Evolutionary conservation across 2,888 invertebrate genomes (phyloP), one percentile per base, ranked within the genome.

Genomic region (Philopedon plagiatum): DNA sequence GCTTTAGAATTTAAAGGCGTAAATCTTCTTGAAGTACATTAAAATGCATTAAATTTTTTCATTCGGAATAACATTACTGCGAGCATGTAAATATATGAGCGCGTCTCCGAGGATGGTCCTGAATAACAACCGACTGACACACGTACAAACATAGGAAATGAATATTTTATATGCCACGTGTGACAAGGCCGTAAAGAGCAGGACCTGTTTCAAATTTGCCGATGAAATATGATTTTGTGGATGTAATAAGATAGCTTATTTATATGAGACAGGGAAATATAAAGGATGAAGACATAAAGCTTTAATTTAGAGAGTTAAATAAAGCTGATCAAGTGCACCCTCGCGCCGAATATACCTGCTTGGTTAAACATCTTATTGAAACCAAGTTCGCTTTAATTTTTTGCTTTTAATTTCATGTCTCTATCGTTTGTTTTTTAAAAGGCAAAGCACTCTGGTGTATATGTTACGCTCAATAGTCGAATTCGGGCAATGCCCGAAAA

Each of bases 1-100:
- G 56, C 39, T 56, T 13, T 21, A 37, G 57, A 65, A 29, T 44
- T 56, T 32, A 37, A 37, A 29, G 18, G 41, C 39, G 56, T 57
- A 65, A 57, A 56, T 65, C 65, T 65, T 65, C 32, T 44, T 32
- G 34, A 46, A 37, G 46, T 57, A 32, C 70, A 70, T 70, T 70
- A 70, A 63, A 63, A 70, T 70, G 63, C 70, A 70, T 70, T 70
- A 70, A 70, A 70, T 70, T 70, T 68, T 68, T 63, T 63, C 62
- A 49, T 21, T 18, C 46, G 21, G 70, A 63, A 57, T 70, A 63
- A 64, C 63, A 64, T 66, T 66, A 66, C 49, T 8, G 32, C 21
- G n/a, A 60, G 58, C 58, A 66, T 58, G 58, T 66, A 66, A 58
- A 58, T 58, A 66, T 58, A 58, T 39, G 49, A 66, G 44, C 66